Evolutionary conservation across 2,113 vertebrate genomes (phyloP).

Genomic region (Amazona guildingii): DNA sequence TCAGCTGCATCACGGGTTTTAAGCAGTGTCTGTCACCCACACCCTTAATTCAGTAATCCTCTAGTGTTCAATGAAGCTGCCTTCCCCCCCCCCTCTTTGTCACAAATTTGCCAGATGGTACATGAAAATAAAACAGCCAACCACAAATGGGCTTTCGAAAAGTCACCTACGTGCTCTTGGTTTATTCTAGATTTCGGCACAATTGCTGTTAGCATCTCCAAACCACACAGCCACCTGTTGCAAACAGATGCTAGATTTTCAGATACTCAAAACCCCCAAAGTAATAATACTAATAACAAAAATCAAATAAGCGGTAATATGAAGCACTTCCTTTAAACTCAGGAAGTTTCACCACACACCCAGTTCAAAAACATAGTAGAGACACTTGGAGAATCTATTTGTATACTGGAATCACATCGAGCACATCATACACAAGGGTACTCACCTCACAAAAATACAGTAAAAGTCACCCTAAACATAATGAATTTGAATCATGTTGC

Average conservation of each 20-base stretch:
- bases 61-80: not conserved
- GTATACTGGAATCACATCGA: not conserved
- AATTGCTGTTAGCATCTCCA: not conserved
- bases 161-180: too few species aligned
- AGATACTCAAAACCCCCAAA: not conserved
- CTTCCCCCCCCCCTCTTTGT: not conserved
- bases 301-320: not conserved
- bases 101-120: not conserved
- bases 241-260: not conserved
- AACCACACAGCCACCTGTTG: not conserved
- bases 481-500: not conserved
- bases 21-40: not conserved
- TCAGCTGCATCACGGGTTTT: rapidly evolving
- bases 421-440: not conserved
- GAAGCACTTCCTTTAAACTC: not conserved
- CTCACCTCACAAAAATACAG: not conserved
- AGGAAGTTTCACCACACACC: not conserved
- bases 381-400: not conserved
- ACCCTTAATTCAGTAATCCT: rapidly evolving
- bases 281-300: not conserved
- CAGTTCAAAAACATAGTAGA: not conserved
- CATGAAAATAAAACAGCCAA: not conserved
- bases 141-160: not conserved
- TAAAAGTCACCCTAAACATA: not conserved
- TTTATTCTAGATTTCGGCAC: not conserved